A percentile compares a stretch with the other conserved stretches of the same genome.
Conservation (phyloP, 2,113 vertebrate genomes). For the Hemibagrus wyckioides region DNA sequence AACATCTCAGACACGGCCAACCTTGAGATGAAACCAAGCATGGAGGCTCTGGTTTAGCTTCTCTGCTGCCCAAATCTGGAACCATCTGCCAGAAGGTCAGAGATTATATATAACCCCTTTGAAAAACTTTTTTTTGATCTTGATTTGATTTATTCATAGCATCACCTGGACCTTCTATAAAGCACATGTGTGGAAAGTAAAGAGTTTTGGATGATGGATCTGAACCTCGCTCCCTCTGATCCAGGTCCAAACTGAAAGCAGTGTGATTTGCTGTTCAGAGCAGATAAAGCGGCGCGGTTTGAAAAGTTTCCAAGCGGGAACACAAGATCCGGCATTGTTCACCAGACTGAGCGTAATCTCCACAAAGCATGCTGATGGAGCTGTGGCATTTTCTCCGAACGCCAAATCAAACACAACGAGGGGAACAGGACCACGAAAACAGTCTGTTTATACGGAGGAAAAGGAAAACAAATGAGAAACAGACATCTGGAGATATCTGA, state of each 20-base stretch:
- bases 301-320: background rate
- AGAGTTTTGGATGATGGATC: background rate
- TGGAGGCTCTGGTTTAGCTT: background rate
- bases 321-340: background rate
- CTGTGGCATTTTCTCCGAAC: background rate
- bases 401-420: constrained; percentile 42
- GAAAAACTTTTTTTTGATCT: background rate
- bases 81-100: background rate
- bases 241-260: background rate
- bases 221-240: background rate
- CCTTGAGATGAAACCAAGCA: background rate
- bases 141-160: background rate
- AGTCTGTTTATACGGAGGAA: constrained; percentile 47
- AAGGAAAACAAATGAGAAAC: constrained; percentile 21
- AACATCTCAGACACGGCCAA: no score
- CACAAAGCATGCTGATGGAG: background rate
- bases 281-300: background rate
- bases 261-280: background rate
- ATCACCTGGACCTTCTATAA: constrained; percentile 17
- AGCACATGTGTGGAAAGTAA: background rate
- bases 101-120: background rate
- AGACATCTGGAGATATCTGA: constrained; percentile 17
- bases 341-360: background rate
- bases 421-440: constrained; percentile 27
- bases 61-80: background rate